Conservation (phyloP, 92 coral and sea anemone genomes). For the Anthopleura xanthogrammica region DNA sequence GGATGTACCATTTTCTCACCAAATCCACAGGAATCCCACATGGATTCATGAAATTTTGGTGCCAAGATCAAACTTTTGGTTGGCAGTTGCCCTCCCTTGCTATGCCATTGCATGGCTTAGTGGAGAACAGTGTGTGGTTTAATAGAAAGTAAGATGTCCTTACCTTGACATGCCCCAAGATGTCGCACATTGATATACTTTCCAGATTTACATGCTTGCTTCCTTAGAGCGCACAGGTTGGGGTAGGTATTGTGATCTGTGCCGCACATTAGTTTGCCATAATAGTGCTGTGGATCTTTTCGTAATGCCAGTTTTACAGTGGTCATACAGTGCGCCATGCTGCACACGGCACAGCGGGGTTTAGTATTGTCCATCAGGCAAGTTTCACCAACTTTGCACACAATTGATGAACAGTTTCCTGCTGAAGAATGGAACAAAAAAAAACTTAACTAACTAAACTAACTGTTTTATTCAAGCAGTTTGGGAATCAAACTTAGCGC, state of each 20-base stretch:
- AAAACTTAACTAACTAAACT: neutral
- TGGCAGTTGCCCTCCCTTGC: too few species aligned
- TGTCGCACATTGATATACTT: slow-evolving; percentile 6
- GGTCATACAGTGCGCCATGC: slow-evolving; percentile 6
- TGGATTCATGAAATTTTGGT: too few species aligned
- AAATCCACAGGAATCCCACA: too few species aligned
- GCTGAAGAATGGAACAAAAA: neutral
- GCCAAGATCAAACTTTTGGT: too few species aligned
- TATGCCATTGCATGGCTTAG: too few species aligned
- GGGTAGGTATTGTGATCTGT: slow-evolving; percentile 19
- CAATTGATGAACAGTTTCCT: neutral
- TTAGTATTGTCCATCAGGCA: neutral
- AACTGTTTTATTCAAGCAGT: too few species aligned
- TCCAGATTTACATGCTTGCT: slow-evolving; percentile 21
- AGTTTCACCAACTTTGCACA: neutral
- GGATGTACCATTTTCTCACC: too few species aligned
- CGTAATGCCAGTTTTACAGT: neutral
- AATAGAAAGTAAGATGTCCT: neutral
- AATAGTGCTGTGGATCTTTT: neutral
- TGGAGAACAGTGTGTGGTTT: neutral
- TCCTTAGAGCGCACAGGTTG: slow-evolving; percentile 23
- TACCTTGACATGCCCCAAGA: slow-evolving; percentile 13
- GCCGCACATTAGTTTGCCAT: slow-evolving; percentile 8
- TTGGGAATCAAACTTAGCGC: too few species aligned
- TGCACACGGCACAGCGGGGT: neutral